Conservation (phyloP, 1,140 invertebrate species). For the Macrobrachium nipponense region DNA sequence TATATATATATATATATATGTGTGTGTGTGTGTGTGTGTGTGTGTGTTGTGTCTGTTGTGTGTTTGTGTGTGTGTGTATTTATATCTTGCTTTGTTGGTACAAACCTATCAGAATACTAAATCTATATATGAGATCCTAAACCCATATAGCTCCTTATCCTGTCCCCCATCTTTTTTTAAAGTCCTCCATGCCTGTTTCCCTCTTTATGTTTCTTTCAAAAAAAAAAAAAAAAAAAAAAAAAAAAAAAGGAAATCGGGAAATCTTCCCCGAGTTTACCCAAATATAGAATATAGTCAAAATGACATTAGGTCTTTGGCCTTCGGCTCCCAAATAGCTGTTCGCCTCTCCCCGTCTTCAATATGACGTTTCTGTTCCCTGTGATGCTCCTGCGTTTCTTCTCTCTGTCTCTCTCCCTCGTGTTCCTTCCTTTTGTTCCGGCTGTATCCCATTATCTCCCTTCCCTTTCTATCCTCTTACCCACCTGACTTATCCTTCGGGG, state of each 20-base stretch:
- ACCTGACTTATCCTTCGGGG: neutral
- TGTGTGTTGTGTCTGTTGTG: neutral
- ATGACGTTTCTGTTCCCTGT: neutral
- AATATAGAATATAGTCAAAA: too few species aligned
- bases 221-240: too few species aligned
- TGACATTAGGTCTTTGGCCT: too few species aligned
- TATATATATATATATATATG: constrained; percentile 26
- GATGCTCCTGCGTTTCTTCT: neutral
- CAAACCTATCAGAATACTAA: too few species aligned
- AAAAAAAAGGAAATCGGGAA: too few species aligned
- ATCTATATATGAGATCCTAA: neutral
- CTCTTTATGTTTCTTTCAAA: neutral
- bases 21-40: constrained; percentile 4
- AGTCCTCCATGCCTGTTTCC: neutral
- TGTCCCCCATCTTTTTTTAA: neutral
- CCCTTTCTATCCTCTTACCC: neutral
- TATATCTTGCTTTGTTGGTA: neutral
- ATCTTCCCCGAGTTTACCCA: too few species aligned
- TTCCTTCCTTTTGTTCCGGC: neutral
- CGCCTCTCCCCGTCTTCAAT: neutral
- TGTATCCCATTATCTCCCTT: neutral
- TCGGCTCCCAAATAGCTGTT: too few species aligned
- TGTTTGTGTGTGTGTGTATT: constrained; percentile 3
- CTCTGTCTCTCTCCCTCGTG: neutral
- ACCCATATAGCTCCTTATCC: neutral